These are phyloP conservation scores for Strongylocentrotus purpuratus DNA, from an alignment of 35 echinoderm and acorn worm species.

Conservation along the genomic window DNA sequence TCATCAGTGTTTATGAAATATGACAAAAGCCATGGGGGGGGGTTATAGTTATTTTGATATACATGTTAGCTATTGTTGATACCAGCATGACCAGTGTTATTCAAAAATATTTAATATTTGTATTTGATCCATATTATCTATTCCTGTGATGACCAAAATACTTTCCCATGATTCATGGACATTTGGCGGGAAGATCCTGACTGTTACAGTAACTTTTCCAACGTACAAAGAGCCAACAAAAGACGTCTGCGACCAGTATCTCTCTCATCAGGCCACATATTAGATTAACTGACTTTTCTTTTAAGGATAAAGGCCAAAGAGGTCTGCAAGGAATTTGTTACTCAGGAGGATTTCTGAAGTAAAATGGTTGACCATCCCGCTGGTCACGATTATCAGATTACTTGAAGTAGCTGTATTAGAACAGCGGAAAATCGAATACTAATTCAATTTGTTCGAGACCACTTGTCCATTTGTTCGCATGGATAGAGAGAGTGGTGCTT, in stretches of 20 bases:
- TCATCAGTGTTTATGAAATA: too few relatives aligned
- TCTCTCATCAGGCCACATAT: not conserved
- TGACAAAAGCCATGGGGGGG: too few relatives aligned
- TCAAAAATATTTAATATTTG: too few relatives aligned
- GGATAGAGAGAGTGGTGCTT: not conserved
- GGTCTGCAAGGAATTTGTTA: not conserved
- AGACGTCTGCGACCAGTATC: not conserved
- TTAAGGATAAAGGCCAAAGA: not conserved
- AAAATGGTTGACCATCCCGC: not conserved
- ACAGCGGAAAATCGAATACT: not conserved
- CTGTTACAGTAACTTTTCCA: not conserved
- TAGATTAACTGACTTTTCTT: not conserved
- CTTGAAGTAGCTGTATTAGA: not conserved
- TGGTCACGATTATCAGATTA: conserved; percentile 2
- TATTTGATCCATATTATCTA: too few relatives aligned
- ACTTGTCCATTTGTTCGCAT: not conserved
- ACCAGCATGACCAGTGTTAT: too few relatives aligned
- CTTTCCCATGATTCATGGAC: too few relatives aligned
- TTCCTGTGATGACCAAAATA: too few relatives aligned
- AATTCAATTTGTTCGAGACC: not conserved
- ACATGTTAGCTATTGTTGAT: too few relatives aligned
- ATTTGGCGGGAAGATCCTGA: too few relatives aligned
- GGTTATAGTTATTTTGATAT: too few relatives aligned
- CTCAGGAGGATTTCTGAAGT: not conserved
- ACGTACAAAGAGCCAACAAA: not conserved